Base-by-base conservation (phyloP, 2,113 vertebrate species). In the Aix galericulata region DNA sequence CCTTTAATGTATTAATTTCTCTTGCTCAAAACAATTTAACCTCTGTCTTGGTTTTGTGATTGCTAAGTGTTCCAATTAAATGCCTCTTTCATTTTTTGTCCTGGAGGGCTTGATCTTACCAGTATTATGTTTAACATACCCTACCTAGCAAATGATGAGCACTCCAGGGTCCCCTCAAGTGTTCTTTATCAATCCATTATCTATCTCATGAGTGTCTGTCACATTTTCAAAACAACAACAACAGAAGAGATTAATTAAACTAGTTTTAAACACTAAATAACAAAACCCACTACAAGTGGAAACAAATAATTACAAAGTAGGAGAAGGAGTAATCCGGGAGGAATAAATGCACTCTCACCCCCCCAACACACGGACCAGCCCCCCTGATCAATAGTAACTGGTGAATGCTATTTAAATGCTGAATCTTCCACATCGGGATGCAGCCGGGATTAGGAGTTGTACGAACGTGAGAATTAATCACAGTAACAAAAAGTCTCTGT, bases 1-100 rank as follows among this genome's bases (percentile, higher is more conserved):
- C 98, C 98, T 98, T 98, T 98, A 98, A 98, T 98, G 98, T 98
- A 98, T 98, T 98, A 98, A 98, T 98, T 98, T 98, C 98, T 98
- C 98, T 98, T 98, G 98, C 98, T 98, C 98, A 98, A 98, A 98
- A 98, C 98, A 98, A 98, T 98, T 98, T 98, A 98, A 98, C 98
- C 98, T 98, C 98, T 97, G 97, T 98, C 98, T 98, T 98, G 98
- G 98, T 98, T 98, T 98, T 98, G 97, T 98, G 98, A 98, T 98
- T 98, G 98, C 98, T 98, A 98, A 98, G 97, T 98, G 98, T 98
- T 98, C 97, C 98, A 98, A 98, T 98, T 98, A 98, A 98, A 98
- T 97, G 97, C 97, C 93, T 98, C 97, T 97, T 97, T 97, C 95
- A 91, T 98, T 97, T 98, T 97, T 97, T 97, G 97, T 98, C 98